Evolutionary conservation across 1,140 invertebrate species (phyloP).

Genomic region (Meloidogyne hapla): DNA sequence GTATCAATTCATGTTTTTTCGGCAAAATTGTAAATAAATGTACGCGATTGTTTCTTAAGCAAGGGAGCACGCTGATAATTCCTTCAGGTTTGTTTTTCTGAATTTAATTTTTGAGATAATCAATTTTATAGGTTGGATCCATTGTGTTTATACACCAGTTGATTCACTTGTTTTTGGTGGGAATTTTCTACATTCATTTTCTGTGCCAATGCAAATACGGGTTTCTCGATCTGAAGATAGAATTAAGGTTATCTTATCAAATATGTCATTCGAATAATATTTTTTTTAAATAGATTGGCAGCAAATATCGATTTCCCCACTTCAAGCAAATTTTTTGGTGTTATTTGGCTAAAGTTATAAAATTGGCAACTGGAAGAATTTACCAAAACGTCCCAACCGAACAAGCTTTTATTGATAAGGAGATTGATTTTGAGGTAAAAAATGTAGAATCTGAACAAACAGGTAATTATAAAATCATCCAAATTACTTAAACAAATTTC

Average conservation of each 20-base stretch:
- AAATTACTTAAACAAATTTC: not conserved
- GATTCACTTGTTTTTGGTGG: conserved; percentile 96
- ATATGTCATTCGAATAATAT: conserved; percentile 18
- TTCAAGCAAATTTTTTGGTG: conserved; percentile 44
- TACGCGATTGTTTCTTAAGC: conserved; percentile 74
- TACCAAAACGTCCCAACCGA: conserved; percentile 28
- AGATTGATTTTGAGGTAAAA: conserved; percentile 12
- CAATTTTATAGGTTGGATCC: conserved; percentile 76
- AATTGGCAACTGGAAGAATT: conserved; percentile 27
- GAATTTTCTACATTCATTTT: conserved; percentile 88
- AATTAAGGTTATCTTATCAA: conserved; percentile 64
- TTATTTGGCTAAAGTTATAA: conserved; percentile 26
- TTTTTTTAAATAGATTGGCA: conserved; percentile 26
- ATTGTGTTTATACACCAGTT: conserved; percentile 91
- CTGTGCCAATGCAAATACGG: conserved; percentile 65
- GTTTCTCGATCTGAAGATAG: conserved; percentile 89
- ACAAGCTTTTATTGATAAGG: conserved; percentile 15
- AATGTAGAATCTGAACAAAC: not conserved
- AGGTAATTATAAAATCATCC: not conserved
- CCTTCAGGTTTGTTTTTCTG: conserved; percentile 72
- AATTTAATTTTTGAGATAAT: not conserved
- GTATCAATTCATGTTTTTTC: conserved; percentile 74
- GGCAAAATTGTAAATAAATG: conserved; percentile 90
- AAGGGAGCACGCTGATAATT: conserved; percentile 91
- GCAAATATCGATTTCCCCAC: conserved; percentile 40